Conservation (phyloP, 2,888 invertebrate genomes). For the Acleris holmiana region DNA sequence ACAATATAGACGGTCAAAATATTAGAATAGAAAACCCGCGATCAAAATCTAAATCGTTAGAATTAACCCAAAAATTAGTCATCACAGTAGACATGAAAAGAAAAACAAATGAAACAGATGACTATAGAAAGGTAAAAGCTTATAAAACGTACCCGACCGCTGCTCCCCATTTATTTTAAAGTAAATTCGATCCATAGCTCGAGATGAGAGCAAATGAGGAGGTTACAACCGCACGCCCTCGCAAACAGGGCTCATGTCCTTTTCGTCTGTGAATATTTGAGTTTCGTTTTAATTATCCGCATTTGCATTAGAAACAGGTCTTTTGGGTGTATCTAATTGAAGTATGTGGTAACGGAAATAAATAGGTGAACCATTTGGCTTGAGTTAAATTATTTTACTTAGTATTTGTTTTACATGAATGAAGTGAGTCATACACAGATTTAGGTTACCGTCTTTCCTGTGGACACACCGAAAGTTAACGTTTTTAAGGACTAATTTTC, state of each 20-base stretch:
- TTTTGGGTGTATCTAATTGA: background rate
- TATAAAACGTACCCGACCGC: constrained; percentile 6
- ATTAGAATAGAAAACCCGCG: too few species aligned
- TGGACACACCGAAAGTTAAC: too few species aligned
- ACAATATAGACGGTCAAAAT: too few species aligned
- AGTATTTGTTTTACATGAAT: too few species aligned
- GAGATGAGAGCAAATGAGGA: background rate
- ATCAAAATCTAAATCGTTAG: too few species aligned
- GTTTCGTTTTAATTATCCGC: background rate
- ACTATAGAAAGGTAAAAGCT: background rate
- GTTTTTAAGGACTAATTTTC: too few species aligned
- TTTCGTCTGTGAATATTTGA: background rate
- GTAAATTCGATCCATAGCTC: constrained; percentile 14
- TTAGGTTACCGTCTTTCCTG: too few species aligned
- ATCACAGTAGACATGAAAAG: too few species aligned
- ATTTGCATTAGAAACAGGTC: constrained; percentile 3
- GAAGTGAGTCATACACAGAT: too few species aligned
- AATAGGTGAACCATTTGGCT: background rate
- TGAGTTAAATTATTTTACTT: background rate
- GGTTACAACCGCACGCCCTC: background rate
- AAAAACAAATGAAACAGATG: background rate
- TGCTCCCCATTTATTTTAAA: constrained; percentile 17
- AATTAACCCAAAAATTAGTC: too few species aligned
- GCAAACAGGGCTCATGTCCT: background rate
- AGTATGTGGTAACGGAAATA: background rate